Percentiles rank a stretch among this genome's conserved stretches.
phyloP scores from a whole-genome alignment of 2,797 vertebrate genomes.

The Podargus strigoides region DNA sequence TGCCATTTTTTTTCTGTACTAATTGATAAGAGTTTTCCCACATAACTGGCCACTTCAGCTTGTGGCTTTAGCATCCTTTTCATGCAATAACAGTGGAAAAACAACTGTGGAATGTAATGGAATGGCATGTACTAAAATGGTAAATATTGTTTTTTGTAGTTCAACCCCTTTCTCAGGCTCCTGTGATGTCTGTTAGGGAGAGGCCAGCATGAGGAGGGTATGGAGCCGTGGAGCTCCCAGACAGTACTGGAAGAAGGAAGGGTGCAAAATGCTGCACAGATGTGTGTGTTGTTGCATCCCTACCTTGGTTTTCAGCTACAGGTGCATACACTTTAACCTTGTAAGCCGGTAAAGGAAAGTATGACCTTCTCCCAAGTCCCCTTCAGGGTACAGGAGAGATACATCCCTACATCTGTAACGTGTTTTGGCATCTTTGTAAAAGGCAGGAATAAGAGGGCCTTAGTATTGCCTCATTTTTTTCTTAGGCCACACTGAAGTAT shows the following conservation, averaged over 20 bases:
- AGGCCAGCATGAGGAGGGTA: background rate
- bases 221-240: background rate
- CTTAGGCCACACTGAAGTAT: background rate
- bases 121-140: constrained; percentile 39
- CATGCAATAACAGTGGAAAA: constrained; percentile 3
- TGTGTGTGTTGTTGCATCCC: background rate
- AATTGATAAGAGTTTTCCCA: constrained; percentile 29
- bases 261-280: background rate
- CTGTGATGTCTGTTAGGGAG: background rate
- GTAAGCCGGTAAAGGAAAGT: background rate
- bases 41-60: background rate
- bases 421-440: background rate
- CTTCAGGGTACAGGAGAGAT: background rate
- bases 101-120: constrained; percentile 14
- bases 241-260: background rate
- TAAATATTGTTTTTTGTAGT: constrained; percentile 44
- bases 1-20: background rate
- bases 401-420: background rate
- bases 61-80: constrained; percentile 50
- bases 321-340: background rate
- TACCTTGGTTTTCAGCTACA: background rate
- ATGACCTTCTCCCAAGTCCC: background rate
- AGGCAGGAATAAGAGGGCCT: background rate
- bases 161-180: background rate
- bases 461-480: background rate